Conservation (phyloP, 2,888 invertebrate genomes). For the Thysanoteuthis rhombus region DNA sequence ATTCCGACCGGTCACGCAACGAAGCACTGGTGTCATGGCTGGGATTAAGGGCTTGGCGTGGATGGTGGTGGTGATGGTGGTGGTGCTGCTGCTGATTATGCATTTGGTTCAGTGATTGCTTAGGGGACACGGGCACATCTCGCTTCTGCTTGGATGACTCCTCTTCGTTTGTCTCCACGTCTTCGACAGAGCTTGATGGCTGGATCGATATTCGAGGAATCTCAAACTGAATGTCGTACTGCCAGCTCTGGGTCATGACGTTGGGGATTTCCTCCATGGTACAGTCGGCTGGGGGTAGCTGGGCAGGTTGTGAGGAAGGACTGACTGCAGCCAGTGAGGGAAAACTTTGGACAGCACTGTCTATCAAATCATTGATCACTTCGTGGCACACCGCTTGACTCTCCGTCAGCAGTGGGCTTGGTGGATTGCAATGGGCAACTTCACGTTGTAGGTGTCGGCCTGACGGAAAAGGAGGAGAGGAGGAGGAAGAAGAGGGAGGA, state of each 20-base stretch:
- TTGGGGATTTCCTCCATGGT: constrained; percentile 13
- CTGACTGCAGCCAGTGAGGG: background rate
- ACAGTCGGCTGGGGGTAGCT: background rate
- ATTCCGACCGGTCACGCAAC: background rate
- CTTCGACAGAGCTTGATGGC: constrained; percentile 36
- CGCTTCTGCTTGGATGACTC: background rate
- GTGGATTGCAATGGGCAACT: background rate
- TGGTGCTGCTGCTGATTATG: constrained; percentile 13
- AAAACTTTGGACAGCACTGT: background rate
- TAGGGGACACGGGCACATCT: background rate
- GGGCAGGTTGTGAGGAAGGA: background rate
- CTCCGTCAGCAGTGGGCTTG: background rate
- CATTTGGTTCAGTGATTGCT: background rate
- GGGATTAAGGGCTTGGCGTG: background rate
- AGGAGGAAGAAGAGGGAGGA: constrained; percentile 24
- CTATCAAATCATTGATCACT: background rate
- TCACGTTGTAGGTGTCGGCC: background rate
- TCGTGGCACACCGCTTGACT: background rate
- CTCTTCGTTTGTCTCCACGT: constrained; percentile 21
- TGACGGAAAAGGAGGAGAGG: background rate
- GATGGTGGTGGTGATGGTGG: background rate
- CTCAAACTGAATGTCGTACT: constrained; percentile 49
- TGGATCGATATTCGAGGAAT: constrained; percentile 42
- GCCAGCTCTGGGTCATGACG: constrained; percentile 43
- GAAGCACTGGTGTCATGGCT: background rate